Evolutionary conservation across 2,113 vertebrate species (phyloP).

Genomic region (Fregetta grallaria): DNA sequence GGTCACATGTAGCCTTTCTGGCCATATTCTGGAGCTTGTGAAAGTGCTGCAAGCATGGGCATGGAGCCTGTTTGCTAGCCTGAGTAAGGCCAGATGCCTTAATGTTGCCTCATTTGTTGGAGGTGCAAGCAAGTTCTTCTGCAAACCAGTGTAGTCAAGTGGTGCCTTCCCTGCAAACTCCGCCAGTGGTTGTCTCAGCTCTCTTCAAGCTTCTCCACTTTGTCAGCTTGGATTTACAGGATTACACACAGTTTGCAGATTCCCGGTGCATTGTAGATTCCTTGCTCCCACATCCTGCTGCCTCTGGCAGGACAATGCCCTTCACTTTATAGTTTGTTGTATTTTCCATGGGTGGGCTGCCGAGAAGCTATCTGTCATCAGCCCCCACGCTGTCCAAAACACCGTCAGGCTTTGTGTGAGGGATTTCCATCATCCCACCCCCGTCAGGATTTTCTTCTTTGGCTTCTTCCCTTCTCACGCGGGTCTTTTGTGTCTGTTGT

Average conservation of each 20-base stretch:
- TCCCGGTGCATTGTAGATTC: background rate
- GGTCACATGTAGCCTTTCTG: background rate
- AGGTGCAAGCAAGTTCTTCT: background rate
- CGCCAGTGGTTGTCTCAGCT: background rate
- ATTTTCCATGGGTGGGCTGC: background rate
- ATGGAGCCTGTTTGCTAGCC: background rate
- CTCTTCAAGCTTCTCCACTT: background rate
- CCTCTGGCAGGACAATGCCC: background rate
- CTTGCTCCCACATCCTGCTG: background rate
- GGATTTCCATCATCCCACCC: background rate
- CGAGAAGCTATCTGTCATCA: background rate
- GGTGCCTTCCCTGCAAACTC: background rate
- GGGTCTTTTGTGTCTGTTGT: background rate
- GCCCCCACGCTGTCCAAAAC: background rate
- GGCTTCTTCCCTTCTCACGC: background rate
- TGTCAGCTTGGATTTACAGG: background rate
- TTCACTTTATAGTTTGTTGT: background rate
- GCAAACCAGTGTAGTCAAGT: background rate
- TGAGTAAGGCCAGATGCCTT: background rate
- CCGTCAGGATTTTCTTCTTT: background rate
- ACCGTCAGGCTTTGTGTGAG: background rate
- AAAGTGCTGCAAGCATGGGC: background rate
- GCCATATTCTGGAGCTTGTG: fast-evolving
- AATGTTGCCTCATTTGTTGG: background rate
- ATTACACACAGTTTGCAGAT: background rate